Conservation (phyloP, 1,140 invertebrate species). For the Stenopsyche tienmushanensis region DNA sequence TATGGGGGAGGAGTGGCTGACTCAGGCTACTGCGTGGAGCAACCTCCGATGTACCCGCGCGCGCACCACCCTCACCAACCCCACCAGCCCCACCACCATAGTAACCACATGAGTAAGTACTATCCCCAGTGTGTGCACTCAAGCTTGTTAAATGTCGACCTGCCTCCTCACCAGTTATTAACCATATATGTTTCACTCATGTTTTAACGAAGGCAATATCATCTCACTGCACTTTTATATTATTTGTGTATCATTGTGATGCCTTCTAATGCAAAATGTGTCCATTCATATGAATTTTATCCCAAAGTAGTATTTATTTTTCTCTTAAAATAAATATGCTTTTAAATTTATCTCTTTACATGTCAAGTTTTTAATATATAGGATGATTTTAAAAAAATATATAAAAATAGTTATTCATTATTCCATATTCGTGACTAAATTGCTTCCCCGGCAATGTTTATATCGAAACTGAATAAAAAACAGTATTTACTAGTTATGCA, state of each 20-base stretch:
- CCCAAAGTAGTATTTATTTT: too few species aligned
- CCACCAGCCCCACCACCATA: slow-evolving; percentile 50
- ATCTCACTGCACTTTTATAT: slow-evolving; percentile 5
- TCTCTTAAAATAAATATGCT: too few species aligned
- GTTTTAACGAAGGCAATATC: not conserved
- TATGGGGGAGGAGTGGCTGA: slow-evolving; percentile 54
- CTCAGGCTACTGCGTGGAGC: slow-evolving; percentile 49
- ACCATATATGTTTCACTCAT: slow-evolving; percentile 22
- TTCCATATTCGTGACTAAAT: too few species aligned
- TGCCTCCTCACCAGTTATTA: slow-evolving; percentile 23
- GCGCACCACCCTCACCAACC: slow-evolving; percentile 56
- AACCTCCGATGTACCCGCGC: slow-evolving; percentile 59
- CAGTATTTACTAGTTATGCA: too few species aligned
- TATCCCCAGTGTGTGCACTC: slow-evolving; percentile 31
- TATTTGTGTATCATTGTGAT: not conserved
- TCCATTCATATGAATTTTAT: not conserved
- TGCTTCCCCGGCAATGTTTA: too few species aligned
- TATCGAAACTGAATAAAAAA: too few species aligned
- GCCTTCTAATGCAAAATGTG: not conserved
- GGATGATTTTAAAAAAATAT: too few species aligned
- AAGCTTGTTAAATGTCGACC: slow-evolving; percentile 30
- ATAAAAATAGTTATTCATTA: too few species aligned
- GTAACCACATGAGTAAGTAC: slow-evolving; percentile 44
- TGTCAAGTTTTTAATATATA: too few species aligned
- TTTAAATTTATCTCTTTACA: too few species aligned